Conservation (phyloP, 2,797 vertebrate species). For the Hydrocynus forskahlii region DNA sequence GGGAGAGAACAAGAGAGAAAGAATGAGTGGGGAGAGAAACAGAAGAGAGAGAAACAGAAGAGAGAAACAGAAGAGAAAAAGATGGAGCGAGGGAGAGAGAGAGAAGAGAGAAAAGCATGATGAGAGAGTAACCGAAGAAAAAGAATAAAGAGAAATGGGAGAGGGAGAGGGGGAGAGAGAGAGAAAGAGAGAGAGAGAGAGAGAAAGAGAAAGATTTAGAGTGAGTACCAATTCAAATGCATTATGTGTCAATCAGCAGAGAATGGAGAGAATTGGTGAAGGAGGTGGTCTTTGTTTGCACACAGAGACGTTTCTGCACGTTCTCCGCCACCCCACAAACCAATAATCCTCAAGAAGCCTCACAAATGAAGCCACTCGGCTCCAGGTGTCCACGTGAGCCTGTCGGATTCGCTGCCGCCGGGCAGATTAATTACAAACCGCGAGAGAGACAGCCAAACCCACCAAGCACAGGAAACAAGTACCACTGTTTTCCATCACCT, state of each 20-base stretch:
- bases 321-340: conserved; percentile 41
- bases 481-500: conserved; percentile 32
- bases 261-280: conserved; percentile 24
- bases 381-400: conserved; percentile 58
- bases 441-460: conserved; percentile 8
- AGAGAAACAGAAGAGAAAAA: too few relatives aligned
- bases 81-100: too few relatives aligned
- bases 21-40: too few relatives aligned
- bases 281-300: not conserved
- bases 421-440: conserved; percentile 51
- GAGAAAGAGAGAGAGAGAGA: not conserved
- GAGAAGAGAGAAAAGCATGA: too few relatives aligned
- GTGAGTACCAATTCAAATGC: not conserved
- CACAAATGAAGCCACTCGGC: conserved; percentile 49
- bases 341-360: conserved; percentile 52
- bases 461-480: too few relatives aligned
- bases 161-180: not conserved
- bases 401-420: conserved; percentile 58
- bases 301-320: conserved; percentile 54
- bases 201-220: not conserved
- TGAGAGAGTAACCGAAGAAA: not conserved
- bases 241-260: not conserved
- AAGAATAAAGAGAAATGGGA: conserved; percentile 25
- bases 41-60: too few relatives aligned
- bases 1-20: too few relatives aligned